Conservation (phyloP, 2,888 invertebrate genomes). For the Clistopyga incitator region DNA sequence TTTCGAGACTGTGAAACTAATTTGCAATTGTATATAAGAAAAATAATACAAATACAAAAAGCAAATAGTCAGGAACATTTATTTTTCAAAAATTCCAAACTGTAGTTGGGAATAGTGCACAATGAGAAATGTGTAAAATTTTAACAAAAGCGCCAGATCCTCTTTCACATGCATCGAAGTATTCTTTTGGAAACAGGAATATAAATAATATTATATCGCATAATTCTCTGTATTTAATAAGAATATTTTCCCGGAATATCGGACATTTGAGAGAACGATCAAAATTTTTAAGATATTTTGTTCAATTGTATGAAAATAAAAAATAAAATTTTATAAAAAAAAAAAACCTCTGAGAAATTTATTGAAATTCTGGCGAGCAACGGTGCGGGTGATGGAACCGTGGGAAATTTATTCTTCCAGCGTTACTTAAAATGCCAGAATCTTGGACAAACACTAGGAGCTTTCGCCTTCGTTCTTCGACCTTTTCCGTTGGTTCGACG, state of each 20-base stretch:
- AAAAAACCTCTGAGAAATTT: neutral
- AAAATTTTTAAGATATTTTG: too few species aligned
- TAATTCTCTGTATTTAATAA: too few species aligned
- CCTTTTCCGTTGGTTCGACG: slow-evolving; percentile 19
- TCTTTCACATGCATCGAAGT: too few species aligned
- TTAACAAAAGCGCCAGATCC: too few species aligned
- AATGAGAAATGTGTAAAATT: too few species aligned
- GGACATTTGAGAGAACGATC: too few species aligned
- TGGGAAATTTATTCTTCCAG: slow-evolving; percentile 23
- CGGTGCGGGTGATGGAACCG: slow-evolving; percentile 25
- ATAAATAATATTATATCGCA: too few species aligned
- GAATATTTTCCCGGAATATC: too few species aligned
- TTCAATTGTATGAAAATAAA: too few species aligned
- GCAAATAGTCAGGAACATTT: neutral
- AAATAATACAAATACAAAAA: neutral
- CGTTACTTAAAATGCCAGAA: neutral
- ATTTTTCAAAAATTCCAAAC: too few species aligned
- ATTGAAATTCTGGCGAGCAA: slow-evolving; percentile 7
- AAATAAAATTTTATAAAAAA: neutral
- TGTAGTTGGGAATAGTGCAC: too few species aligned
- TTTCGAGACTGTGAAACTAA: slow-evolving; percentile 69
- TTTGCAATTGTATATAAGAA: slow-evolving; percentile 53
- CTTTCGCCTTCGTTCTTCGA: slow-evolving; percentile 14
- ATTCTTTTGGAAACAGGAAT: too few species aligned
- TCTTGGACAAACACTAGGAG: neutral